These are phyloP conservation scores for Chaetodon trifasciatus DNA, from an alignment of 2,797 vertebrate genomes.

Conservation along the genomic window DNA sequence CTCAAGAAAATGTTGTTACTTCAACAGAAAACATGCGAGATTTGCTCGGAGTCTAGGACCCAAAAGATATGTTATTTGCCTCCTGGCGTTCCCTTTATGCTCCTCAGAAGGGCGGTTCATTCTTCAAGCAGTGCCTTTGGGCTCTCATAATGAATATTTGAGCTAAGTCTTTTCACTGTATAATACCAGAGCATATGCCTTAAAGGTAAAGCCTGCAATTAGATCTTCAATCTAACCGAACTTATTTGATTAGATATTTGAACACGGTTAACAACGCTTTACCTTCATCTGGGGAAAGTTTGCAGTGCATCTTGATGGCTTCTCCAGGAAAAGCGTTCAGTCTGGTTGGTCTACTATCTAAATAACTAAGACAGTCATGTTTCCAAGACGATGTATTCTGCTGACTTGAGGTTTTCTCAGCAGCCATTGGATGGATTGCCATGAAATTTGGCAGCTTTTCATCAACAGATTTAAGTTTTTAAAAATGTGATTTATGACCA, in stretches of 20 bases:
- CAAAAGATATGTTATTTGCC: conserved; percentile 63
- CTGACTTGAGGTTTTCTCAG: background rate
- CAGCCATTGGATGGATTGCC: background rate
- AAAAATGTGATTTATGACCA: too few species aligned
- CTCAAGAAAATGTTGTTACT: conserved; percentile 63
- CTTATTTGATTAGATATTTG: conserved; percentile 64
- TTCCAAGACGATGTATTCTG: background rate
- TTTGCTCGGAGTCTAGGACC: conserved; percentile 48
- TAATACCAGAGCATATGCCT: conserved; percentile 56
- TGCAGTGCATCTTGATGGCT: conserved; percentile 10
- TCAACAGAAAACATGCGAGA: conserved; percentile 61
- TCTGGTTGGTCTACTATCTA: background rate
- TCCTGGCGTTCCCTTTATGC: conserved; percentile 66
- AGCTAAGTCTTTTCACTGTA: conserved; percentile 49
- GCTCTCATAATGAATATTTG: conserved; percentile 67
- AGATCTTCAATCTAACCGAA: conserved; percentile 64
- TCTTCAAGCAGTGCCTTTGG: conserved; percentile 69
- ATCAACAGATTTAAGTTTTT: too few species aligned
- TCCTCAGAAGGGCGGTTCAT: conserved; percentile 51
- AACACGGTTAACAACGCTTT: conserved; percentile 55
- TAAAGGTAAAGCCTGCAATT: conserved; percentile 60
- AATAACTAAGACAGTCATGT: too few species aligned
- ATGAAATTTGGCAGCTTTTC: too few species aligned
- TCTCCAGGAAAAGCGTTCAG: background rate
- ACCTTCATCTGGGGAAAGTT: conserved; percentile 41